Conservation (phyloP, 2,888 invertebrate genomes). For the Drosophila anceps region DNA sequence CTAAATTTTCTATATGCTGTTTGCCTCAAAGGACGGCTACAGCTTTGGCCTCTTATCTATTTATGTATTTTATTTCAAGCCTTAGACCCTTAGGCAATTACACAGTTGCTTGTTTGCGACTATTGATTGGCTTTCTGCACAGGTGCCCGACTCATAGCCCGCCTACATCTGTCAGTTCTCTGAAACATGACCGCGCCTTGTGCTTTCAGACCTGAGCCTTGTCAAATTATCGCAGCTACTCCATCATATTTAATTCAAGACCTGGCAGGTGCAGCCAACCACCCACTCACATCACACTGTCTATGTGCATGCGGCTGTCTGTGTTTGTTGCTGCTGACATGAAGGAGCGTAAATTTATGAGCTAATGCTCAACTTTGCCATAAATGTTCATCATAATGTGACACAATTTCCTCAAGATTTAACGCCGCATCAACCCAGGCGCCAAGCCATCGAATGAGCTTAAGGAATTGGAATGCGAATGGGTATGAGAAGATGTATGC, state of each 20-base stretch:
- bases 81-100: slow-evolving; percentile 12
- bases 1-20: slow-evolving; percentile 1
- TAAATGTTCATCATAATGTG: slow-evolving; percentile 80
- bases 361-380: slow-evolving; percentile 68
- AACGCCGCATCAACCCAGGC: slow-evolving; percentile 67
- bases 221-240: slow-evolving; percentile 75
- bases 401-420: slow-evolving; percentile 79
- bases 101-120: slow-evolving; percentile 27
- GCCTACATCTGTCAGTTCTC: slow-evolving; percentile 19
- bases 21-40: slow-evolving; percentile 1
- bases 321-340: slow-evolving; percentile 17
- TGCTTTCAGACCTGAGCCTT: slow-evolving; percentile 49
- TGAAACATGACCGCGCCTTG: slow-evolving; percentile 18
- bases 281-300: background rate
- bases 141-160: slow-evolving; percentile 25
- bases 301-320: background rate
- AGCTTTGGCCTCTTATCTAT: slow-evolving; percentile 16
- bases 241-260: slow-evolving; percentile 69
- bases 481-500: background rate
- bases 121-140: slow-evolving; percentile 42
- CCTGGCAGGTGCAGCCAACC: slow-evolving; percentile 33
- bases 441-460: slow-evolving; percentile 32
- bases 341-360: slow-evolving; percentile 68
- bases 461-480: slow-evolving; percentile 9
- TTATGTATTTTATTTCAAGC: slow-evolving; percentile 12